Percentiles rank a stretch among this genome's conserved stretches.
Conservation (phyloP, 2,797 vertebrate genomes). For the Serranus cabrilla region DNA sequence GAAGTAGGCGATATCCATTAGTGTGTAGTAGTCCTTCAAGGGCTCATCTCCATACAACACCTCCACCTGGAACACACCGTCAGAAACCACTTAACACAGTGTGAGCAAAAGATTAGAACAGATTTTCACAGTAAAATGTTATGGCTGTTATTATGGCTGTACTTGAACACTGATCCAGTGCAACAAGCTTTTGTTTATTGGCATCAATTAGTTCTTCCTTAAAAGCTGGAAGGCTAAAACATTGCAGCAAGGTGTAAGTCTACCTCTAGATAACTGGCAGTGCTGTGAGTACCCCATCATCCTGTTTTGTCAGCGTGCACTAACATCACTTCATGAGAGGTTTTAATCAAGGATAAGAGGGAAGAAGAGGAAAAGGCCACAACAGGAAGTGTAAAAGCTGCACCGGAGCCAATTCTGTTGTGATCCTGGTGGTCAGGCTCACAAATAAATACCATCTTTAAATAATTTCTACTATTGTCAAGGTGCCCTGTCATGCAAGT, state of each 20-base stretch:
- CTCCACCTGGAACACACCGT: conserved; percentile 88
- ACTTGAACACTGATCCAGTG: neutral
- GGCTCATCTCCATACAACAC: conserved; percentile 97
- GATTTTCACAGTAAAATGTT: no score
- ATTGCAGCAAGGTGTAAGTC: neutral
- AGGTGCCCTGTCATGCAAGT: neutral
- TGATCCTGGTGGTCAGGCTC: neutral
- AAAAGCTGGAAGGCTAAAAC: neutral
- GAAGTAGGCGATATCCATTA: conserved; percentile 99
- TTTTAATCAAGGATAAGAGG: neutral
- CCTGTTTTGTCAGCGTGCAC: neutral
- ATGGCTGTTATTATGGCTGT: no score
- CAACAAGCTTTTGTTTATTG: neutral
- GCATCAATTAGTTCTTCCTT: neutral
- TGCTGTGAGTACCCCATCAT: neutral
- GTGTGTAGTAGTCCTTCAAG: conserved; percentile 97
- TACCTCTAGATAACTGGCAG: neutral
- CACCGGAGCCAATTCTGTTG: neutral
- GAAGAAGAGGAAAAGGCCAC: neutral
- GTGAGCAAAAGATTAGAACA: no score
- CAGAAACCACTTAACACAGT: neutral
- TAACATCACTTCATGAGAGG: neutral
- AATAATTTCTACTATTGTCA: neutral
- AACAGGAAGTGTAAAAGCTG: neutral
- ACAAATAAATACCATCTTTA: neutral